These are phyloP conservation scores for Typhlichthys eigenmanni DNA, from an alignment of 2,797 vertebrate species.

Conservation along the genomic window DNA sequence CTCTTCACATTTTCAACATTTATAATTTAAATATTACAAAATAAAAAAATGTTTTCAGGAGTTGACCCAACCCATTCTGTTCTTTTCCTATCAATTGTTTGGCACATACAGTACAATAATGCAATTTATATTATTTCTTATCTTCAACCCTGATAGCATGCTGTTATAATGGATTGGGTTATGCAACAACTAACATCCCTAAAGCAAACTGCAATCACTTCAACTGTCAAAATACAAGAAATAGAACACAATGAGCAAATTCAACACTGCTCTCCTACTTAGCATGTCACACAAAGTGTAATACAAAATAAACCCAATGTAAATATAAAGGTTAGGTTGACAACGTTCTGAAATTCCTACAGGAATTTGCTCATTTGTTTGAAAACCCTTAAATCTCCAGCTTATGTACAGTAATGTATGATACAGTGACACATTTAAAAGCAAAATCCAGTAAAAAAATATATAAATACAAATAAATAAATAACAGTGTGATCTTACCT, in stretches of 20 bases:
- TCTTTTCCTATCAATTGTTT: background rate
- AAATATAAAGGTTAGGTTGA: no score
- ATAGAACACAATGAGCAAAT: no score
- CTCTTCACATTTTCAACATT: no score
- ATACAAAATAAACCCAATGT: no score
- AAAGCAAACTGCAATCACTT: conserved; percentile 10
- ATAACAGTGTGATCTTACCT: conserved; percentile 51
- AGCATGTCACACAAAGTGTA: no score
- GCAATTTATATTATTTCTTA: background rate
- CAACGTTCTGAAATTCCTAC: no score
- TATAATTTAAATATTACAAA: no score
- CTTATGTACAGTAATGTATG: background rate
- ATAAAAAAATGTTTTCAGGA: no score
- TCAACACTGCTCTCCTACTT: no score
- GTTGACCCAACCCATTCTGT: no score
- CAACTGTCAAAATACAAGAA: conserved; percentile 22
- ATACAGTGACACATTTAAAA: no score
- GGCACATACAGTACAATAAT: background rate
- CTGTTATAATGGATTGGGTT: conserved; percentile 6
- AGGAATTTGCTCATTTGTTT: background rate
- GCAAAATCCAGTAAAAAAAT: no score
- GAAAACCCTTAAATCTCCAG: background rate
- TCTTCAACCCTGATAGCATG: conserved; percentile 3
- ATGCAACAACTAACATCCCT: conserved; percentile 6
- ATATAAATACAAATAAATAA: background rate